Evolutionary conservation across 2,888 invertebrate species (phyloP).

Genomic region (Sthenelais limicola): DNA sequence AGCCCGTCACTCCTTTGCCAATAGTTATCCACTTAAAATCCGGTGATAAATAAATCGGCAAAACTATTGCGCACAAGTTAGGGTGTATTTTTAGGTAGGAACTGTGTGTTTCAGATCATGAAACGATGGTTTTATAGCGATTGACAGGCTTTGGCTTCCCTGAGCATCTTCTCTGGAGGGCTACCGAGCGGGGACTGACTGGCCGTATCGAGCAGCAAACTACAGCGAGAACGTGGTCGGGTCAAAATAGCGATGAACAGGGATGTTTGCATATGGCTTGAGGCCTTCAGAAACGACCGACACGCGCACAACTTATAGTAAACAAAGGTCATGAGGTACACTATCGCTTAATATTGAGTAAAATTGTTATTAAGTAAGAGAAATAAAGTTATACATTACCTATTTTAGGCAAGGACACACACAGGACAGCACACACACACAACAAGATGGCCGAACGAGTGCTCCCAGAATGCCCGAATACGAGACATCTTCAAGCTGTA

Average conservation of each 20-base stretch:
- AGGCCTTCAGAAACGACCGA: not conserved
- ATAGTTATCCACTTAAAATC: too few species aligned
- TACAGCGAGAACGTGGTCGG: conserved; percentile 23
- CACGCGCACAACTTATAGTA: conserved; percentile 16
- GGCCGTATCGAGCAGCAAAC: too few species aligned
- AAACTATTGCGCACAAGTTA: too few species aligned
- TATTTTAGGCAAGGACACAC: conserved; percentile 39
- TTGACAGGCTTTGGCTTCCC: too few species aligned
- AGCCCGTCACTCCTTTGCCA: too few species aligned
- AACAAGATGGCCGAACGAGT: conserved; percentile 38
- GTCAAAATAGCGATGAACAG: not conserved
- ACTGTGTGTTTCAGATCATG: too few species aligned
- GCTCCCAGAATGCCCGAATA: conserved; percentile 22
- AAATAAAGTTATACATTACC: conserved; percentile 34
- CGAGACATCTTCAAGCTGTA: conserved; percentile 3
- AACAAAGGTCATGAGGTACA: not conserved
- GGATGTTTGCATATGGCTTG: conserved; percentile 1
- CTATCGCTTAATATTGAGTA: not conserved
- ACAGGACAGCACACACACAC: conserved; percentile 38
- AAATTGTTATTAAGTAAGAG: conserved; percentile 9
- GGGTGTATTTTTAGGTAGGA: too few species aligned
- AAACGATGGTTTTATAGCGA: too few species aligned
- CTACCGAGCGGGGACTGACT: too few species aligned
- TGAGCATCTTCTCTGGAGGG: too few species aligned
- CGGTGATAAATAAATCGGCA: too few species aligned